These are phyloP conservation scores for Dryococelus australis DNA, from an alignment of 2,888 invertebrate species.

Conservation along the genomic window DNA sequence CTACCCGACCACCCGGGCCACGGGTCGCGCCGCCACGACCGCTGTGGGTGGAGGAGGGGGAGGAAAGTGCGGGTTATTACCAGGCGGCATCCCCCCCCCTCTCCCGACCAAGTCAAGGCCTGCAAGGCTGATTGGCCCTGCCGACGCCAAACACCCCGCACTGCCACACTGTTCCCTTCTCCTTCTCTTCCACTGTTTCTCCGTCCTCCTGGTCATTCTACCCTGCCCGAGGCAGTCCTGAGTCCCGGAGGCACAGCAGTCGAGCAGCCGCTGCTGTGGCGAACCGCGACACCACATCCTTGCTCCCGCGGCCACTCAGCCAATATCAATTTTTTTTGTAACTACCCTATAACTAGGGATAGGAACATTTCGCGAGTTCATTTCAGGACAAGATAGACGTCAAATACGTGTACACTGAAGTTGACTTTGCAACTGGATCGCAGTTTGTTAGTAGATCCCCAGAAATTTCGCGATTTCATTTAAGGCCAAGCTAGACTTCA, in stretches of 20 bases:
- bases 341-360: too few relatives aligned
- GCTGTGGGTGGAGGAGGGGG: background rate
- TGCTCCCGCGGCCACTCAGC: too few relatives aligned
- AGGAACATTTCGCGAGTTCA: too few relatives aligned
- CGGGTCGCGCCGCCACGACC: background rate
- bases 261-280: background rate
- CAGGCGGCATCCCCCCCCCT: conserved; percentile 54
- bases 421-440: too few relatives aligned
- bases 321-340: too few relatives aligned
- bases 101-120: conserved; percentile 58
- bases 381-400: too few relatives aligned
- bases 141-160: conserved; percentile 36
- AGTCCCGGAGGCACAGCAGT: background rate
- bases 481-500: too few relatives aligned
- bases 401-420: too few relatives aligned
- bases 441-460: too few relatives aligned
- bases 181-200: conserved; percentile 38
- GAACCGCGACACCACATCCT: too few relatives aligned
- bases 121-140: conserved; percentile 41
- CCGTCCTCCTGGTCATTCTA: too few relatives aligned
- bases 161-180: conserved; percentile 31
- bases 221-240: conserved; percentile 13
- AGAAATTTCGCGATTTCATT: too few relatives aligned
- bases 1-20: background rate
- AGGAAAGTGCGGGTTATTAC: background rate